phyloP scores from a whole-genome alignment of 2,113 vertebrate species.

The Ciconia stormi region DNA sequence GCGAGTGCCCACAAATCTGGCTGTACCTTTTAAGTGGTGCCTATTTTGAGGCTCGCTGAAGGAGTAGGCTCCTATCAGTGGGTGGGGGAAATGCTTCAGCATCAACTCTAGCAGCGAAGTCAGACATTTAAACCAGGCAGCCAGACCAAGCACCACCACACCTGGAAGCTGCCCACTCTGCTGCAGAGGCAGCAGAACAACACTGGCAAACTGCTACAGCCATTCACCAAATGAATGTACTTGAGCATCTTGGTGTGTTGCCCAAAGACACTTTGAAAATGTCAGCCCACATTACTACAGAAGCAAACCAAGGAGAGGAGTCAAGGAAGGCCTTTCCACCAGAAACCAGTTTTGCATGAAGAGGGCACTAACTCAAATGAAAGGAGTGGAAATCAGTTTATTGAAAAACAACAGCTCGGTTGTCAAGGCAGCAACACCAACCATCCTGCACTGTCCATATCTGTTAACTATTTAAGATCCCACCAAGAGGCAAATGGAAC shows the following conservation, averaged over 20 bases:
- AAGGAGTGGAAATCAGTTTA: background rate
- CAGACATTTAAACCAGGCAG: background rate
- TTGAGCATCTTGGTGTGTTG: fast-evolving
- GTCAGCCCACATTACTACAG: background rate
- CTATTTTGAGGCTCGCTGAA: background rate
- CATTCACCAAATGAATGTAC: fast-evolving
- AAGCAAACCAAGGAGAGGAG: background rate
- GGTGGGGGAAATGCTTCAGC: background rate
- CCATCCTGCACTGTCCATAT: too few species aligned
- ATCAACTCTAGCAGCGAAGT: background rate
- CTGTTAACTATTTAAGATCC: background rate
- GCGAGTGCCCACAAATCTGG: background rate
- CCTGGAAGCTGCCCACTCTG: background rate
- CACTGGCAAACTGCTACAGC: background rate
- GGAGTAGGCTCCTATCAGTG: background rate
- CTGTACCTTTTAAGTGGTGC: fast-evolving
- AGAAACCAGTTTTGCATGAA: background rate
- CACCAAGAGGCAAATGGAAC: background rate
- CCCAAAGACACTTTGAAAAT: background rate
- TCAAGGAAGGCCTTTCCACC: background rate
- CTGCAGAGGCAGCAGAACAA: background rate
- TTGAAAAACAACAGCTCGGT: background rate
- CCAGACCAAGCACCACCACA: background rate
- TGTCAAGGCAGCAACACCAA: background rate
- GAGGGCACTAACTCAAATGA: background rate